Conservation (phyloP, 2,888 invertebrate genomes). For the Stenodema calcarata region DNA sequence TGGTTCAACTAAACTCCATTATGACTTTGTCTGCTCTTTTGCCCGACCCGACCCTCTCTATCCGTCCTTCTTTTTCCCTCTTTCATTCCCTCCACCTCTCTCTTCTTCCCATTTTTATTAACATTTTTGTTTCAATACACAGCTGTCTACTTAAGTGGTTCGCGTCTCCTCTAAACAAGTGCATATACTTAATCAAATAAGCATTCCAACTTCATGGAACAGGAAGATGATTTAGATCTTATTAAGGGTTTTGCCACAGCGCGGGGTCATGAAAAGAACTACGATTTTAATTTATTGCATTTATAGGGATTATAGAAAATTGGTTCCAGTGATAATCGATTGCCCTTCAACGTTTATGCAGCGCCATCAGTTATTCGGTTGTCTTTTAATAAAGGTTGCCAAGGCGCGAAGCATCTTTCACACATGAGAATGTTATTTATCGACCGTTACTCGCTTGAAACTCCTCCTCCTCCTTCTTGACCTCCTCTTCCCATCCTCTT, state of each 20-base stretch:
- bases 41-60: not conserved
- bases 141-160: not conserved
- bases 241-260: not conserved
- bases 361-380: not conserved
- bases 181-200: not conserved
- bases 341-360: not conserved
- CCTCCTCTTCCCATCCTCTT: no score
- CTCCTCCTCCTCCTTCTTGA: no score
- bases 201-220: not conserved
- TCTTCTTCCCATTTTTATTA: not conserved
- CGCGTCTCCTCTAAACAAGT: not conserved
- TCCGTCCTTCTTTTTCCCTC: not conserved
- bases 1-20: conserved; percentile 19
- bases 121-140: not conserved
- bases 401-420: not conserved
- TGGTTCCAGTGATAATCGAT: not conserved
- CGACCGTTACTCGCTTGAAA: no score
- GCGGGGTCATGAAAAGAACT: not conserved
- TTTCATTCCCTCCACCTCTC: not conserved
- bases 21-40: conserved; percentile 37
- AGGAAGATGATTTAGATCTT: not conserved
- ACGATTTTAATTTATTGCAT: not conserved
- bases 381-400: not conserved
- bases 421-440: no score
- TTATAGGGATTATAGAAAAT: not conserved